phyloP scores from a whole-genome alignment of 2,797 vertebrate species.

The Tapera naevia region DNA sequence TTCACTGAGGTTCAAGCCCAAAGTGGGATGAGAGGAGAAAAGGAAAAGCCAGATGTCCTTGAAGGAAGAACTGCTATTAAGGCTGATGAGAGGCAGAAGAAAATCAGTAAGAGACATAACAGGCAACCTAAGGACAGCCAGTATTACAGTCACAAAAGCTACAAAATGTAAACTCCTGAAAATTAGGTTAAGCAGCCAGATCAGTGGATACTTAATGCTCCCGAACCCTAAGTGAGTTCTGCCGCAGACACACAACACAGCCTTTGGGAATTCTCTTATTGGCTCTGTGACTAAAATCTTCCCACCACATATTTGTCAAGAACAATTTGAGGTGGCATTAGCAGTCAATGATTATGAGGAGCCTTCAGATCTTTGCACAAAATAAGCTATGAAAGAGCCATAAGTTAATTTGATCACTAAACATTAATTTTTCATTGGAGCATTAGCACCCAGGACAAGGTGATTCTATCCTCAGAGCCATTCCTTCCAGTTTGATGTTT shows the following conservation, averaged over 20 bases:
- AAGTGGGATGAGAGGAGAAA: neutral
- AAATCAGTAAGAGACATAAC: neutral
- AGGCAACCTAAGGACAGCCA: neutral
- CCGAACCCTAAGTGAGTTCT: neutral
- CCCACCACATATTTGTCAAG: neutral
- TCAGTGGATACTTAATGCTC: neutral
- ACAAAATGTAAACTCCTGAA: neutral
- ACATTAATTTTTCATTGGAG: neutral
- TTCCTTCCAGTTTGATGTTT: neutral
- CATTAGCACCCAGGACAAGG: neutral
- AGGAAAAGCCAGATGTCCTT: neutral
- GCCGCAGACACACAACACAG: fast-evolving
- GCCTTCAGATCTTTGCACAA: neutral
- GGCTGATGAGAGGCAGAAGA: neutral
- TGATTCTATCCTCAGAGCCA: neutral
- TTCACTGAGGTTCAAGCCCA: too few species aligned
- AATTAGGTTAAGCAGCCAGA: neutral
- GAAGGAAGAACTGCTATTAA: neutral
- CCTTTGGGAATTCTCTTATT: neutral
- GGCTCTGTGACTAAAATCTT: neutral
- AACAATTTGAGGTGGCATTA: neutral
- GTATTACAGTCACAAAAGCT: neutral
- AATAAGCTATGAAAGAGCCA: neutral
- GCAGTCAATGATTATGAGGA: neutral
- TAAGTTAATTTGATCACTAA: neutral